A percentile compares a stretch with the other conserved stretches of the same genome.
These are phyloP conservation scores for Halcyon badia DNA, from an alignment of 2,797 vertebrate species.

Conservation along the genomic window DNA sequence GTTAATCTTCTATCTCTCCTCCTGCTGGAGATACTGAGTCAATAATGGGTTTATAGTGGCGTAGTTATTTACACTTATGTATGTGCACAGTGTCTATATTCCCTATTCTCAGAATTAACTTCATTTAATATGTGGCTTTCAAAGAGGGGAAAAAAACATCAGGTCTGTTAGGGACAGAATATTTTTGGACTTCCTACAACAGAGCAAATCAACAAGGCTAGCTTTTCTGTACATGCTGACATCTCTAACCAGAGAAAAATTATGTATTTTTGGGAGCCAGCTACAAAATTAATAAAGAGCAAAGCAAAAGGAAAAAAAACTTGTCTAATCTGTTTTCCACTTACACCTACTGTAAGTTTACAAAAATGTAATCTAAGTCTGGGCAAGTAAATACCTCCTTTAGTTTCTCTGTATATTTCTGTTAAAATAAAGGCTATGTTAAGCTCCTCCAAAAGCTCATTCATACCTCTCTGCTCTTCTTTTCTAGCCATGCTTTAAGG, in stretches of 20 bases:
- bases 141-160: neutral
- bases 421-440: neutral
- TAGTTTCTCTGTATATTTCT: neutral
- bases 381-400: neutral
- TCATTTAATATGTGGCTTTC: neutral
- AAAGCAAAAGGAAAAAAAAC: neutral
- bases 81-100: neutral
- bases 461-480: neutral
- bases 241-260: neutral
- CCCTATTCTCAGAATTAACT: neutral
- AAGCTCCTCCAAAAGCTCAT: neutral
- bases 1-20: neutral
- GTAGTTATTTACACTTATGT: neutral
- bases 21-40: neutral
- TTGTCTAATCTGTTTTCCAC: neutral
- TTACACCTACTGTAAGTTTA: neutral
- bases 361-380: neutral
- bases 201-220: neutral
- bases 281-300: neutral
- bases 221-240: neutral
- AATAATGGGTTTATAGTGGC: neutral
- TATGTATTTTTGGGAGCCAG: neutral
- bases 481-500: neutral
- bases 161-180: neutral
- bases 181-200: neutral